Conservation (phyloP, 2,113 vertebrate genomes). For the Himantopus leucocephalus region DNA sequence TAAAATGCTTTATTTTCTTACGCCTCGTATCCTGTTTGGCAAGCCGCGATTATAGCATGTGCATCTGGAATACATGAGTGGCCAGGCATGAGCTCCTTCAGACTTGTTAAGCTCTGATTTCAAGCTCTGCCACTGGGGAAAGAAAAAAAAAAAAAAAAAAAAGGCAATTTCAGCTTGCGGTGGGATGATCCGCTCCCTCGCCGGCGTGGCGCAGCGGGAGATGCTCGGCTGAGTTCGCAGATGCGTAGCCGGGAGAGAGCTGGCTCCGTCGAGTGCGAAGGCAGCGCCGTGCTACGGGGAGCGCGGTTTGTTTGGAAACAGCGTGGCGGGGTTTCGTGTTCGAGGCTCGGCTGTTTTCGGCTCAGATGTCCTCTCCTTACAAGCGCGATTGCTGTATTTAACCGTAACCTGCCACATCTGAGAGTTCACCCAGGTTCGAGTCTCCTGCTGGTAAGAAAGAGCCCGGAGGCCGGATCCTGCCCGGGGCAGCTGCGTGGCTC, state of each 20-base stretch:
- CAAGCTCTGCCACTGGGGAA: neutral
- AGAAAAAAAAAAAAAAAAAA: neutral
- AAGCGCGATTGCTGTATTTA: rapidly evolving
- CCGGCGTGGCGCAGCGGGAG: rapidly evolving
- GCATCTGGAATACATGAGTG: constrained; percentile 56
- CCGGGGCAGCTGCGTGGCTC: neutral
- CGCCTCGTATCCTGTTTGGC: constrained; percentile 51
- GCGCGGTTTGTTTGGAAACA: neutral
- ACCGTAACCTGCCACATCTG: neutral
- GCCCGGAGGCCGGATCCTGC: neutral
- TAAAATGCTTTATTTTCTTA: constrained; percentile 47
- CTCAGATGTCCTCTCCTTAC: neutral
- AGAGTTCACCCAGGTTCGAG: neutral
- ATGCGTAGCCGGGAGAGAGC: neutral
- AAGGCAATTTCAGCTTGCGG: neutral
- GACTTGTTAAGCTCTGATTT: constrained; percentile 5
- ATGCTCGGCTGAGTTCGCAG: neutral
- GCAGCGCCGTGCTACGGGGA: neutral
- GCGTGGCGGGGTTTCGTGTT: rapidly evolving
- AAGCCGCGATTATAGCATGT: neutral
- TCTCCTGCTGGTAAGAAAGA: neutral
- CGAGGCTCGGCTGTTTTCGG: neutral
- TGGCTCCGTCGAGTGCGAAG: rapidly evolving
- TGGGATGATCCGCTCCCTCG: rapidly evolving
- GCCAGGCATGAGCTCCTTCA: constrained; percentile 27